Conservation (phyloP, 35 echinoderm and acorn worm species). For the Hemicentrotus pulcherrimus region DNA sequence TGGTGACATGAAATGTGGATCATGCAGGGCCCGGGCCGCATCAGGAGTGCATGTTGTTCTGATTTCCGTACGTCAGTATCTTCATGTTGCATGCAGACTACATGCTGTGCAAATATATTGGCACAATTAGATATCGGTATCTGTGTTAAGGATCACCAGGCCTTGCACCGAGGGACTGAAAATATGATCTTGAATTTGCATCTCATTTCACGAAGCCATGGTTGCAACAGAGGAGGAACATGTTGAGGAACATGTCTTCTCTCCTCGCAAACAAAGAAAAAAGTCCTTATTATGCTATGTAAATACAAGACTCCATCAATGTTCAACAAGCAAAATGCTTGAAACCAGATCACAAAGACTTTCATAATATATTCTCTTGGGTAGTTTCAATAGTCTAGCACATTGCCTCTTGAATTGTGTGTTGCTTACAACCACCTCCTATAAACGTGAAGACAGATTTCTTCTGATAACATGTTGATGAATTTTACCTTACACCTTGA, state of each 20-base stretch:
- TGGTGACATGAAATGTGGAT: constrained; percentile 1
- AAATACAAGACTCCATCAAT: background rate
- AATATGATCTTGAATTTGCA: background rate
- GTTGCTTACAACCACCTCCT: background rate
- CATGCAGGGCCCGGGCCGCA: background rate
- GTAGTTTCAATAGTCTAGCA: background rate
- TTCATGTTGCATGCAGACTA: background rate
- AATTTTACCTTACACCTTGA: background rate
- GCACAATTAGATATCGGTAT: background rate
- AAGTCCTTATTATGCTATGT: no score
- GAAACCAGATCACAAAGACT: background rate
- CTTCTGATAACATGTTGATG: background rate
- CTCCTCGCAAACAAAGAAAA: background rate
- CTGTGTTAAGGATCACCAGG: background rate
- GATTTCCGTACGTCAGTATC: background rate
- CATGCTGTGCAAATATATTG: background rate
- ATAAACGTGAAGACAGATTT: background rate
- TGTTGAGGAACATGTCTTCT: background rate
- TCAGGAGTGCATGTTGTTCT: background rate
- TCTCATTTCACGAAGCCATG: background rate
- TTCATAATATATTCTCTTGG: background rate
- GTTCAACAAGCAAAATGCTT: background rate
- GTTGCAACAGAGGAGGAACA: background rate
- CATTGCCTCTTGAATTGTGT: background rate
- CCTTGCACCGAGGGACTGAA: background rate